Percentiles rank a stretch among this genome's conserved stretches.
phyloP scores from a whole-genome alignment of 2,113 vertebrate species.

The Indicator indicator region DNA sequence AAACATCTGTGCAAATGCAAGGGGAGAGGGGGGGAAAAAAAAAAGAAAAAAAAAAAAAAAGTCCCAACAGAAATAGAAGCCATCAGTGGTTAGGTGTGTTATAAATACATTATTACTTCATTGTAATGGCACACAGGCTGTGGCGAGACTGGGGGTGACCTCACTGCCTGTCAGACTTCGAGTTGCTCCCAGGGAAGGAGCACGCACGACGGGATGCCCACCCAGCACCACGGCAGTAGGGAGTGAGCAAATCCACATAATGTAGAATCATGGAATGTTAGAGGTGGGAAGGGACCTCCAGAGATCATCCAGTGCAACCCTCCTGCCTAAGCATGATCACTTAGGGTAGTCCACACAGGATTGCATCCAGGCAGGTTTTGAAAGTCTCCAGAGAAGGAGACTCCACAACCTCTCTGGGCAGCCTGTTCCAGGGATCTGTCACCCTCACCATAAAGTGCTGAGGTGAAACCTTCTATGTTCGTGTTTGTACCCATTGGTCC shows the following conservation, averaged over 20 bases:
- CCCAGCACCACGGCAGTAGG: neutral
- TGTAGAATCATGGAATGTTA: no score
- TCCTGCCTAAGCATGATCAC: no score
- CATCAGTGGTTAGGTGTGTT: constrained; percentile 79
- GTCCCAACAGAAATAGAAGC: constrained; percentile 73
- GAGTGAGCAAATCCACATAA: neutral
- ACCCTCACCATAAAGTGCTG: no score
- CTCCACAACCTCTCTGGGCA: no score
- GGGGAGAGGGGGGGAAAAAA: neutral
- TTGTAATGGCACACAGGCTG: constrained; percentile 77
- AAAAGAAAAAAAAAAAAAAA: neutral
- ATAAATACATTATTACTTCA: constrained; percentile 85
- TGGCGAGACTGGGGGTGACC: constrained; percentile 76
- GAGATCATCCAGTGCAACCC: no score
- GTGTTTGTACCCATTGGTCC: no score
- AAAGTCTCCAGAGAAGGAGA: no score
- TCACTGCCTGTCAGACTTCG: constrained; percentile 76
- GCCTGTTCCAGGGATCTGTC: no score
- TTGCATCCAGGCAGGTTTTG: no score
- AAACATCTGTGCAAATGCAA: constrained; percentile 77
- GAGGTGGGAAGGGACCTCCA: no score
- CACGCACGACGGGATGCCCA: constrained; percentile 38
- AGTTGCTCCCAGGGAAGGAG: constrained; percentile 45
- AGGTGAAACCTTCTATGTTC: no score
- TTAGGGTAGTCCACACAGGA: no score